Conservation (phyloP, 2,888 invertebrate genomes). For the Pseudolycoriella hygida region DNA sequence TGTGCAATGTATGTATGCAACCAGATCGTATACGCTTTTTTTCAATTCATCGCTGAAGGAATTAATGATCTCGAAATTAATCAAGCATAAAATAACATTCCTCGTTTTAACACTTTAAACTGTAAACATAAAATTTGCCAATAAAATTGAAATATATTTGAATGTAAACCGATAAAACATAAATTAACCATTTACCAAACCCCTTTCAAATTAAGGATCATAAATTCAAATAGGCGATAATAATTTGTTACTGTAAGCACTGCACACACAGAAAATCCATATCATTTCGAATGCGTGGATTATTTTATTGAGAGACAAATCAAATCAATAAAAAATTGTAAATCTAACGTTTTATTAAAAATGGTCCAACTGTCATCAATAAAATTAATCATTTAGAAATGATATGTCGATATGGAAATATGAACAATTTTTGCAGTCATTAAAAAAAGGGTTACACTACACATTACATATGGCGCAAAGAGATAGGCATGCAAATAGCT, state of each 20-base stretch:
- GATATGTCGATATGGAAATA: neutral
- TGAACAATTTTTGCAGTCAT: neutral
- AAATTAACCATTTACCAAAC: neutral
- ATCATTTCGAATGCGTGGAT: too few species aligned
- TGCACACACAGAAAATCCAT: too few species aligned
- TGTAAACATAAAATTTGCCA: too few species aligned
- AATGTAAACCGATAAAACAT: neutral
- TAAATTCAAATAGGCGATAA: neutral
- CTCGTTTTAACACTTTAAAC: too few species aligned
- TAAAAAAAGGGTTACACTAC: neutral
- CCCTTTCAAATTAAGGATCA: neutral
- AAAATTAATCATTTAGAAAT: neutral
- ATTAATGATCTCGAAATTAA: too few species aligned
- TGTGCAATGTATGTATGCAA: too few species aligned
- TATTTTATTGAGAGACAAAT: too few species aligned
- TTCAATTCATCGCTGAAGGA: too few species aligned
- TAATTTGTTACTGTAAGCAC: neutral
- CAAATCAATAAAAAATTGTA: neutral
- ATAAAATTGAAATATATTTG: too few species aligned
- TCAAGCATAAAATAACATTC: too few species aligned
- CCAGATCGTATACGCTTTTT: too few species aligned
- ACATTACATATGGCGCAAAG: neutral
- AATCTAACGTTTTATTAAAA: neutral
- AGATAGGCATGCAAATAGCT: too few species aligned
- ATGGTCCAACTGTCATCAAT: slow-evolving; percentile 1